A percentile compares a stretch with the other conserved stretches of the same genome.
Conservation (phyloP, 1,140 invertebrate species). For the Pogonomyrmex barbatus region DNA sequence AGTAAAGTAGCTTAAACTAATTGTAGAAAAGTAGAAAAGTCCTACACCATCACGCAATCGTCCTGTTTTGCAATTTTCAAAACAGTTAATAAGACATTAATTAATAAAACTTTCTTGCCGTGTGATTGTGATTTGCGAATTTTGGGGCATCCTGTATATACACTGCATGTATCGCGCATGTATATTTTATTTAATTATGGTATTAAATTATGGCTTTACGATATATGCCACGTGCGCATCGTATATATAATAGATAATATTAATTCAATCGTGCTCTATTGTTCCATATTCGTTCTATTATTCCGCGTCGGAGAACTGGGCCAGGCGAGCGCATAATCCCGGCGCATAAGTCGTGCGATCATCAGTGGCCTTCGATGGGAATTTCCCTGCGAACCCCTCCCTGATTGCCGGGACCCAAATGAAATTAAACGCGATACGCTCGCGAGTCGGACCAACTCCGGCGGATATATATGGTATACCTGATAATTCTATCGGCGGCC, state of each 20-base stretch:
- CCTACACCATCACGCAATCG: no score
- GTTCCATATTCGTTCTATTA: conserved; percentile 1
- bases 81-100: no score
- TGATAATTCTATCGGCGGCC: conserved; percentile 72
- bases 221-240: neutral
- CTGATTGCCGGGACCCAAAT: conserved; percentile 48
- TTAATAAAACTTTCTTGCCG: no score
- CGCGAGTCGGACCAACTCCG: conserved; percentile 49
- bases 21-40: no score
- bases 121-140: no score
- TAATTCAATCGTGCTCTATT: neutral
- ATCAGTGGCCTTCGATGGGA: neutral
- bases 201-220: conserved; percentile 8
- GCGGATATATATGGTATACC: conserved; percentile 65
- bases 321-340: conserved; percentile 23
- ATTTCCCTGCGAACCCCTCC: conserved; percentile 30
- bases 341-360: conserved; percentile 20
- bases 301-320: conserved; percentile 28
- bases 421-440: conserved; percentile 70
- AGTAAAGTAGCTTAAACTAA: no score
- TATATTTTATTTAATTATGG: neutral
- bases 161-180: neutral
- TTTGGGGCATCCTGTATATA: no score
- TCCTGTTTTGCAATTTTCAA: no score
- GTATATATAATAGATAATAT: neutral